Evolutionary conservation across 2,888 invertebrate species (phyloP).

Genomic region (Limulus polyphemus): DNA sequence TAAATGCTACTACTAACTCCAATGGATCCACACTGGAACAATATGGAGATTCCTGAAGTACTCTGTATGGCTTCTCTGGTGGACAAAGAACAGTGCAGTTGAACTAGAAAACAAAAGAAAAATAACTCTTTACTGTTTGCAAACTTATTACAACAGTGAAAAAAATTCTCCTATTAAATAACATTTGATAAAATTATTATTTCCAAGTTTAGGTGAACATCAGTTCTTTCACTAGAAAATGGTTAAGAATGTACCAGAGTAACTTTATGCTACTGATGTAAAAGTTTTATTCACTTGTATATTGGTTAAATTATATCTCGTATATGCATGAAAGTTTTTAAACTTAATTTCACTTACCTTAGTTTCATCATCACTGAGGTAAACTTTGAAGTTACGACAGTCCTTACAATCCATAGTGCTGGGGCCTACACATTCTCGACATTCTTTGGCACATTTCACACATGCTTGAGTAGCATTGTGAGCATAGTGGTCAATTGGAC

Average conservation of each 20-base stretch:
- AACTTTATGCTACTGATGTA: too few species aligned
- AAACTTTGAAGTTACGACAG: conserved; percentile 64
- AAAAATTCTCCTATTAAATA: too few species aligned
- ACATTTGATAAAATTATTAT: too few species aligned
- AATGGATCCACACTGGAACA: conserved; percentile 49
- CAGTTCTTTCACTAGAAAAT: too few species aligned
- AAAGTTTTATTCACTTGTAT: too few species aligned
- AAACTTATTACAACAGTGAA: too few species aligned
- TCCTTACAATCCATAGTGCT: conserved; percentile 58
- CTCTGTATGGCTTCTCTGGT: conserved; percentile 57
- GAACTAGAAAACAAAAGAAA: conserved; percentile 43
- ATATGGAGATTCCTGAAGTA: conserved; percentile 61
- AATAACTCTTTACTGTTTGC: too few species aligned
- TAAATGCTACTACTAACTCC: background rate
- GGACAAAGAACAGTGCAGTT: conserved; percentile 79
- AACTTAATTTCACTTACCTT: conserved; percentile 8
- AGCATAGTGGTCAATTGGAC: conserved; percentile 70
- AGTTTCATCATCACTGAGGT: conserved; percentile 36
- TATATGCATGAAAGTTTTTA: too few species aligned
- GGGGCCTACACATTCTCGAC: conserved; percentile 69
- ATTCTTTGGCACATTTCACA: conserved; percentile 63
- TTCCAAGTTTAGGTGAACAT: too few species aligned
- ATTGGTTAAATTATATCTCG: too few species aligned
- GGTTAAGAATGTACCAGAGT: too few species aligned
- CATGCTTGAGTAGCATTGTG: conserved; percentile 59